Evolutionary conservation across 2,888 invertebrate species (phyloP).

Genomic region (Oligia latruncula): DNA sequence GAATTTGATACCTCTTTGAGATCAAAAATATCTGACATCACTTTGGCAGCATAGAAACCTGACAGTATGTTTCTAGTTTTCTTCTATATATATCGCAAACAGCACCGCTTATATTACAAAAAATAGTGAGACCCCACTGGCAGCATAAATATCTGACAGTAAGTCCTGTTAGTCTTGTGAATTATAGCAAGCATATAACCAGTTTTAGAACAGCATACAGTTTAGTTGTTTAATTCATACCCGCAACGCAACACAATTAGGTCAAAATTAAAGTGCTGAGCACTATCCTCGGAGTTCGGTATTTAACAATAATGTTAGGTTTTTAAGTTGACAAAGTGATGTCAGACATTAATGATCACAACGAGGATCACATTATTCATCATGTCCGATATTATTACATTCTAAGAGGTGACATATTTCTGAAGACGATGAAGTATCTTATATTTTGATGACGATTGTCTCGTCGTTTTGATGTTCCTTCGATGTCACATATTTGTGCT

Average conservation of each 20-base stretch:
- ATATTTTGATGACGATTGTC: not conserved
- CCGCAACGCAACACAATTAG: not conserved
- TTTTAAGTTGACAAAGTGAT: not conserved
- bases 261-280: not conserved
- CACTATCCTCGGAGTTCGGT: not conserved
- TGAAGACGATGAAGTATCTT: not conserved
- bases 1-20: too few relatives aligned
- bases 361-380: not conserved
- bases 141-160: not conserved
- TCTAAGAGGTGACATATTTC: not conserved
- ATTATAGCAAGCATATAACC: not conserved
- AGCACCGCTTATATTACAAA: not conserved
- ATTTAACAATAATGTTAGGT: not conserved
- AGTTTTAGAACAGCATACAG: not conserved
- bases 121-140: not conserved
- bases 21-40: not conserved
- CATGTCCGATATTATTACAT: not conserved
- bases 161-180: not conserved
- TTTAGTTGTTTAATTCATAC: not conserved
- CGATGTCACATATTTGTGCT: not conserved
- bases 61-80: not conserved
- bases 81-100: not conserved
- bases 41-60: not conserved
- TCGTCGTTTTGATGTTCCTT: not conserved
- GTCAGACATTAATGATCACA: not conserved